phyloP scores from a whole-genome alignment of 2,797 vertebrate genomes.

The Leucoraja ocellata region DNA sequence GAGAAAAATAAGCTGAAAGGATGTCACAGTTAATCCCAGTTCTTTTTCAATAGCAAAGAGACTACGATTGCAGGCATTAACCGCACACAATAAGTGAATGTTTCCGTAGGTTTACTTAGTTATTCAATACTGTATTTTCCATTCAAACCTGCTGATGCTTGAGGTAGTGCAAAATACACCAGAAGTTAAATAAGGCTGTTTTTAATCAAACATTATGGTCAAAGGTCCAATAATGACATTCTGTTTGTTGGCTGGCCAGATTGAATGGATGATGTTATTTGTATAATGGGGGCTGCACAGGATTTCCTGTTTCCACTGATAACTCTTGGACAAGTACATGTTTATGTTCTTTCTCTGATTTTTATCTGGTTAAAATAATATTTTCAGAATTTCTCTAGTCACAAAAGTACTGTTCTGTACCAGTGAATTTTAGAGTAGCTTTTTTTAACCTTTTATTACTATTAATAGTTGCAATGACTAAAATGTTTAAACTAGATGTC shows the following conservation, averaged over 20 bases:
- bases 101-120: constrained; percentile 19
- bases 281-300: constrained; percentile 34
- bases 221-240: constrained; percentile 37
- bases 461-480: constrained; percentile 17
- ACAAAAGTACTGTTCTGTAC: constrained; percentile 8
- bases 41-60: background rate
- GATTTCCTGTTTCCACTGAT: constrained; percentile 39
- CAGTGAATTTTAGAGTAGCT: background rate
- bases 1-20: constrained; percentile 23
- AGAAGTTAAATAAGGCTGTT: constrained; percentile 33
- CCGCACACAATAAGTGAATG: constrained; percentile 29
- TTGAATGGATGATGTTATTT: constrained; percentile 38
- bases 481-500: constrained; percentile 18
- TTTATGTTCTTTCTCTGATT: constrained; percentile 37
- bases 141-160: constrained; percentile 27
- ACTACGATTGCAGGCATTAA: constrained; percentile 3
- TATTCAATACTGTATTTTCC: constrained; percentile 32
- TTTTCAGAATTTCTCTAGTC: constrained; percentile 16
- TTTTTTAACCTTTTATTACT: constrained; percentile 37
- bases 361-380: constrained; percentile 38
- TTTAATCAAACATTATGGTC: constrained; percentile 35
- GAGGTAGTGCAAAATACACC: constrained; percentile 24
- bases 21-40: constrained; percentile 6
- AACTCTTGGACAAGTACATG: constrained; percentile 32
- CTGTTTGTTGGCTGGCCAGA: constrained; percentile 37